Conservation (phyloP, 30 jellyfish, hydroid and myxozoan genomes). For the Chrysaora quinquecirrha region DNA sequence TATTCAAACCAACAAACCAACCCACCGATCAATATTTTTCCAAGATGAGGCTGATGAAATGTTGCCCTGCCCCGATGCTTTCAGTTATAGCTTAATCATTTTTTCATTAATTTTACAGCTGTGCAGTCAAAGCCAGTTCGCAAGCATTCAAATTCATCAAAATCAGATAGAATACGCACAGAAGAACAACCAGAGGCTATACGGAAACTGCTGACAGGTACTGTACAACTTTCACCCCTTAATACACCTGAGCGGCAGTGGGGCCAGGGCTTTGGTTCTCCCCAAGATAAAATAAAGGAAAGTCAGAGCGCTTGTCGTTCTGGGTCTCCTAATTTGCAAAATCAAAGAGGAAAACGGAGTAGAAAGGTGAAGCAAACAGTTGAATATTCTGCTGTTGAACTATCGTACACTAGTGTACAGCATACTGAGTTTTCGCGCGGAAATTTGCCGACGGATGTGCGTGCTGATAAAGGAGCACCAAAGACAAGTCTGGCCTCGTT, state of each 20-base stretch:
- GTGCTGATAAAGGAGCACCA: not conserved
- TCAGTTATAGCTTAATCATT: too few species aligned
- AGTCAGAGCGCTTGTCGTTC: not conserved
- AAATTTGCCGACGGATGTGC: not conserved
- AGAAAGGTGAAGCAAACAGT: not conserved
- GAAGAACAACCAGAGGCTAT: constrained; percentile 85
- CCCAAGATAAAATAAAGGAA: not conserved
- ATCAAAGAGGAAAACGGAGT: not conserved
- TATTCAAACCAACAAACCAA: too few species aligned
- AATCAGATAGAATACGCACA: not conserved
- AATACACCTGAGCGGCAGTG: constrained; percentile 28
- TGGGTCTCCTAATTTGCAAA: not conserved
- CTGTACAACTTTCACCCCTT: constrained; percentile 55
- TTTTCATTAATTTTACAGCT: too few species aligned
- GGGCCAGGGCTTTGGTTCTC: constrained; percentile 15
- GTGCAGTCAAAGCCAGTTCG: too few species aligned
- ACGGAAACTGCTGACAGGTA: constrained; percentile 78
- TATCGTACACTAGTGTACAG: too few species aligned
- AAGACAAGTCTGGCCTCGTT: not conserved
- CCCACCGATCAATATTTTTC: too few species aligned
- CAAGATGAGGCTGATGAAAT: too few species aligned
- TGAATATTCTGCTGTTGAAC: not conserved
- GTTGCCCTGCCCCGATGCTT: too few species aligned
- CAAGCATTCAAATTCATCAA: too few species aligned
- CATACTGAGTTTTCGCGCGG: not conserved